These are phyloP conservation scores for Eulemur rubriventer DNA, from an alignment of 2,797 vertebrate species.

Conservation along the genomic window DNA sequence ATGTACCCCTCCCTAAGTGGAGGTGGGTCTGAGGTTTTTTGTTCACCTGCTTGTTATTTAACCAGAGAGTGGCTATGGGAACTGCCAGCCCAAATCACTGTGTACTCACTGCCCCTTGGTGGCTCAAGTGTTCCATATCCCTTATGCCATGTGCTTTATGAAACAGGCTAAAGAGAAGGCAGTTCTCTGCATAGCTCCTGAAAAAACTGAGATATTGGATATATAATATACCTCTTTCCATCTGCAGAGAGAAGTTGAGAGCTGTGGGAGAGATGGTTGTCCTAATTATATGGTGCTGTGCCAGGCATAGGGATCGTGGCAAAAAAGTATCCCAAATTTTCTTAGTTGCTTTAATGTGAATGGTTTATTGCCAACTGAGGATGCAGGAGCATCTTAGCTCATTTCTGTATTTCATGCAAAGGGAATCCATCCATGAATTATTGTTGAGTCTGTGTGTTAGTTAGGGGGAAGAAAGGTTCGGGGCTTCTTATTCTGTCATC, in stretches of 20 bases:
- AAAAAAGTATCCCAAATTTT: background rate
- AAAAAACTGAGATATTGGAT: background rate
- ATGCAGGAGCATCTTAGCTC: background rate
- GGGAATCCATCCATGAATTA: background rate
- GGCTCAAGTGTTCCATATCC: background rate
- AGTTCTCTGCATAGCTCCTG: background rate
- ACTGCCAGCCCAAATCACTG: background rate
- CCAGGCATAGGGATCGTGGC: too few species aligned
- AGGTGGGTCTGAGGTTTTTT: background rate
- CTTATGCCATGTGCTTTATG: background rate
- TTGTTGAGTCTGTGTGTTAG: background rate
- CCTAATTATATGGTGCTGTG: background rate
- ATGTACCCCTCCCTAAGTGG: too few species aligned
- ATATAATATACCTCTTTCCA: too few species aligned
- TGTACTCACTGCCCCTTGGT: background rate
- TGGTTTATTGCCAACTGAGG: background rate
- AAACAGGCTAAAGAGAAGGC: background rate
- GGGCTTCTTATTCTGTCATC: background rate
- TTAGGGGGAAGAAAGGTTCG: background rate
- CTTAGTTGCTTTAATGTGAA: background rate
- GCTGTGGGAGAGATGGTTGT: background rate
- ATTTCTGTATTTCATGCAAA: background rate
- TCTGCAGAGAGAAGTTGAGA: background rate
- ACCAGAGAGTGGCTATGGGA: background rate
- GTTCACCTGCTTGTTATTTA: background rate